Evolutionary conservation across 2,797 vertebrate species (phyloP), one percentile per base, ranked within the genome.

Genomic region (Pogonophryne albipinna): DNA sequence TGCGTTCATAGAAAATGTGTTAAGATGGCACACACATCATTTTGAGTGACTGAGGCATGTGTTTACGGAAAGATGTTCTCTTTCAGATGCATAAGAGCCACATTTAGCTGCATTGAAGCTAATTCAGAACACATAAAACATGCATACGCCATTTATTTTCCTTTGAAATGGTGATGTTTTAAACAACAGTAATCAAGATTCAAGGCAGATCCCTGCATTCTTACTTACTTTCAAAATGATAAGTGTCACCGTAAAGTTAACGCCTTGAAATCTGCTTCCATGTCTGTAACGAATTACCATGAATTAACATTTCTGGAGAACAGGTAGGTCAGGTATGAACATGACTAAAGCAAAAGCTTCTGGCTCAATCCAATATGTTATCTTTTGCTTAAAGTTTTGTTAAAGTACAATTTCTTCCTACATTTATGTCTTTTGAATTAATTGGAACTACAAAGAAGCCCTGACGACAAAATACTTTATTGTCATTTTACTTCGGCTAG

Each of bases 21-120:
- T 14, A 41, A 2, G 51, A 4, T 23, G 10, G 38, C 2, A 6
- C 16, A 38, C 34, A 38, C 6, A 7, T 38, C 1, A 7, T 38
- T 38, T 38, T 38, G 34, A 38, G 34, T 2, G 34, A 38, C 34
- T 34, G 34, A 31, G 56, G 34, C 19, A 27, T 27, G 11, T 42
- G 60, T n/a, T 44, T 20, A 46, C 27, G 52, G 42, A 45, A 4
- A 60, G 17, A 19, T 20, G 51, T 31, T 17, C 15, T 1, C 17
- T 34, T 20, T 10, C 27, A 59, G 58, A 77, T 31, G 12, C 23
- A 68, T 11, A 38, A 60, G 5, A 23, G 46, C 42, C 81, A 71
- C 63, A 7, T 47, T 75, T 27, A 42, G 42, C 64, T 0, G 52
- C 70, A 64, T 1, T 58, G 49, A 69, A 38, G 63, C 12, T 14